Evolutionary conservation across 2,797 vertebrate genomes (phyloP).

Genomic region (Lutjanus argentimaculatus): DNA sequence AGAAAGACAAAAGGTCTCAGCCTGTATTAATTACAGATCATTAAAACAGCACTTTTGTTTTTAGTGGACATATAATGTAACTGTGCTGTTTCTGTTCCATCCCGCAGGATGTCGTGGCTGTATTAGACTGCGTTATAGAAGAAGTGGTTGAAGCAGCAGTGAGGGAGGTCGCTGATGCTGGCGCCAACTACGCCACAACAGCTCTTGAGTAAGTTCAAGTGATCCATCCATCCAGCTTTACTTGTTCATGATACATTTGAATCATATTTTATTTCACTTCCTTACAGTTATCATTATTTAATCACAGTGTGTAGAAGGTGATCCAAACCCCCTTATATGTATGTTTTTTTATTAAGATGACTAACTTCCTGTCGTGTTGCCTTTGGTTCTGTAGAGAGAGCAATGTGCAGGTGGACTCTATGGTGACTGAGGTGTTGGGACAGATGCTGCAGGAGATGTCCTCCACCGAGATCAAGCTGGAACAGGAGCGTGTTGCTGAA

Average conservation of each 20-base stretch:
- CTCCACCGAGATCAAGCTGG: constrained; percentile 77
- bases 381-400: constrained; percentile 85
- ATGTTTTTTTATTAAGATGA: background rate
- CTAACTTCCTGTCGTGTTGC: background rate
- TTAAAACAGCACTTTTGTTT: background rate
- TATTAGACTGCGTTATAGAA: constrained; percentile 87
- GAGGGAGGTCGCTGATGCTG: constrained; percentile 81
- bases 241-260: background rate
- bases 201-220: constrained; percentile 87
- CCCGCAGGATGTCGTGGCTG: constrained; percentile 87
- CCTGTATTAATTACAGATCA: background rate
- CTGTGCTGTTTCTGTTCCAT: background rate
- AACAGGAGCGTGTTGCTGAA: constrained; percentile 85
- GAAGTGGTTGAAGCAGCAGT: constrained; percentile 88
- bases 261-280: background rate
- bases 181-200: constrained; percentile 79
- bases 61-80: background rate
- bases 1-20: background rate
- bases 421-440: constrained; percentile 84
- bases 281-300: background rate
- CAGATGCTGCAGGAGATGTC: constrained; percentile 86
- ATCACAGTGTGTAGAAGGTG: background rate
- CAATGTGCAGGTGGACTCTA: constrained; percentile 77
- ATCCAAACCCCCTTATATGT: too few relatives aligned
- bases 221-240: background rate